A percentile compares a stretch with the other conserved stretches of the same genome.
Conservation (phyloP, 2,888 invertebrate genomes). For the Apantesis nais region DNA sequence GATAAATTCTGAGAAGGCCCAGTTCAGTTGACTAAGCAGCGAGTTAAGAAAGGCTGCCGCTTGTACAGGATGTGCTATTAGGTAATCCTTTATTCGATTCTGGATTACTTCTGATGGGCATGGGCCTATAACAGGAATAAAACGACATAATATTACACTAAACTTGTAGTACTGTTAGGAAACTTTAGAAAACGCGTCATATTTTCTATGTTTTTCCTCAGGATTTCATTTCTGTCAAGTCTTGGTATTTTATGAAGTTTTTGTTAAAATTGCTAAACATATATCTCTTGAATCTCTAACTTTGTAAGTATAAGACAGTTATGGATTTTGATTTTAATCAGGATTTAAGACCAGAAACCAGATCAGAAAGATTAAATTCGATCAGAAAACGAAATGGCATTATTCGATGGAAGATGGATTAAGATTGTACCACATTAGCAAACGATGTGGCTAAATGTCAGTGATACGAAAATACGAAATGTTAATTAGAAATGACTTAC, state of each 20-base stretch:
- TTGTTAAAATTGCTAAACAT: background rate
- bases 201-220: too few relatives aligned
- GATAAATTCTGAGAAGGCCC: constrained; percentile 95
- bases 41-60: constrained; percentile 91
- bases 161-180: background rate
- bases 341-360: too few relatives aligned
- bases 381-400: background rate
- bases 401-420: too few relatives aligned
- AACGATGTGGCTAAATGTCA: too few relatives aligned
- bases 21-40: constrained; percentile 92
- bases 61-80: constrained; percentile 86
- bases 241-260: too few relatives aligned
- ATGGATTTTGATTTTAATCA: background rate
- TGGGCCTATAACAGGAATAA: constrained; percentile 81
- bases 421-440: too few relatives aligned
- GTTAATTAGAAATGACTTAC: constrained; percentile 51
- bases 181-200: background rate
- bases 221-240: background rate
- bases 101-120: constrained; percentile 89
- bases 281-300: background rate
- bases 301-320: background rate
- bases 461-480: background rate
- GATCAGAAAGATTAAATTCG: too few relatives aligned
- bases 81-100: constrained; percentile 86
- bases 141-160: background rate